Evolutionary conservation across 2,113 vertebrate genomes (phyloP).

Genomic region (Salvelinus alpinus): DNA sequence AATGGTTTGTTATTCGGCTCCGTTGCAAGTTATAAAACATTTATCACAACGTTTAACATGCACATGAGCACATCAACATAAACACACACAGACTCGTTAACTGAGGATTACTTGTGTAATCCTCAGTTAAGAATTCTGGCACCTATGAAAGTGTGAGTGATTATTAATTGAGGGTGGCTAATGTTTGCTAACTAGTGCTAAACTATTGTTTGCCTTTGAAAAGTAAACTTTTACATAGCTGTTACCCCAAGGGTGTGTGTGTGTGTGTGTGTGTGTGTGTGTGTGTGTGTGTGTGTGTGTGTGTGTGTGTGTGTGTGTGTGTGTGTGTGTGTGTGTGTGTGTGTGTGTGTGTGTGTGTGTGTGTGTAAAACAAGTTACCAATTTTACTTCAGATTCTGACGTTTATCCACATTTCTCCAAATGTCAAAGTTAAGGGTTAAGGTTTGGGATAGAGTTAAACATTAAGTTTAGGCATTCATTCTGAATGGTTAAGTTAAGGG

Average conservation of each 20-base stretch:
- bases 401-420: too few relatives aligned
- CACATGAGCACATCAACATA: neutral
- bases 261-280: conserved; percentile 12
- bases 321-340: conserved; percentile 15
- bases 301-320: conserved; percentile 4
- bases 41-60: conserved; percentile 3
- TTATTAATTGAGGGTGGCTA: conserved; percentile 51
- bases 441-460: too few relatives aligned
- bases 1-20: conserved; percentile 34
- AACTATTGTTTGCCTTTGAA: conserved; percentile 40
- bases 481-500: too few relatives aligned
- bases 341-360: conserved; percentile 6
- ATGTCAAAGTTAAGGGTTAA: too few relatives aligned
- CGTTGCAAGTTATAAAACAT: neutral
- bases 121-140: conserved; percentile 11
- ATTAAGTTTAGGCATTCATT: too few relatives aligned
- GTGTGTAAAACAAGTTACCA: neutral
- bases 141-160: conserved; percentile 50
- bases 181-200: conserved; percentile 47
- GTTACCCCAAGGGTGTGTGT: neutral
- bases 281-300: conserved; percentile 9
- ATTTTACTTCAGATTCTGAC: too few relatives aligned
- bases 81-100: too few relatives aligned
- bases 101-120: neutral
- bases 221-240: conserved; percentile 2